phyloP scores from a whole-genome alignment of 2,888 invertebrate genomes.

The Coelinius sp. region DNA sequence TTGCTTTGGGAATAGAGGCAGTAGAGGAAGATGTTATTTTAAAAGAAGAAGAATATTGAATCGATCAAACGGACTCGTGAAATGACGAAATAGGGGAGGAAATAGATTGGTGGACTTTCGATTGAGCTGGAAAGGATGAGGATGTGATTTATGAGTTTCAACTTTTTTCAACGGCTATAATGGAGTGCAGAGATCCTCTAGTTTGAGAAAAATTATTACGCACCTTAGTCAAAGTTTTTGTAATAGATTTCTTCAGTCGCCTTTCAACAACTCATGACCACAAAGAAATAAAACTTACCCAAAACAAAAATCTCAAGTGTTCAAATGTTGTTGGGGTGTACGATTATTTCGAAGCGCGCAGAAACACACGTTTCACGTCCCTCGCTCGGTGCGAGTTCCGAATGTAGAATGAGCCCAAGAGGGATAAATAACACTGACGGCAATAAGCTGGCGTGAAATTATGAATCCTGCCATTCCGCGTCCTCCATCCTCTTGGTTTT shows the following conservation, averaged over 20 bases:
- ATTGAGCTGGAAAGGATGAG: no score
- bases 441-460: conserved; percentile 67
- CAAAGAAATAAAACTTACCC: not conserved
- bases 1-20: no score
- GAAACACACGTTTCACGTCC: conserved; percentile 22
- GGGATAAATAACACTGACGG: conserved; percentile 63
- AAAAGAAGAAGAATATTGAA: no score
- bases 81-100: no score
- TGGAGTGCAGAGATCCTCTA: not conserved
- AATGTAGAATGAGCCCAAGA: conserved; percentile 60
- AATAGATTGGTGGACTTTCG: no score
- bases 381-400: conserved; percentile 41
- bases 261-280: not conserved
- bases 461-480: conserved; percentile 61
- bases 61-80: not conserved
- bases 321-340: not conserved
- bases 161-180: no score
- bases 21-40: no score
- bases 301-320: not conserved
- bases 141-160: no score
- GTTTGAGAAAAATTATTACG: not conserved
- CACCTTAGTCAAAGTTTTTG: not conserved
- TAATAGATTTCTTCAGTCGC: not conserved
- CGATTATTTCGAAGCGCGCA: not conserved
- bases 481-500: conserved; percentile 45